Percentiles rank a stretch among this genome's conserved stretches.
These are phyloP conservation scores for Pemphigus obesinymphae DNA, from an alignment of 1,140 invertebrate genomes.

Conservation along the genomic window DNA sequence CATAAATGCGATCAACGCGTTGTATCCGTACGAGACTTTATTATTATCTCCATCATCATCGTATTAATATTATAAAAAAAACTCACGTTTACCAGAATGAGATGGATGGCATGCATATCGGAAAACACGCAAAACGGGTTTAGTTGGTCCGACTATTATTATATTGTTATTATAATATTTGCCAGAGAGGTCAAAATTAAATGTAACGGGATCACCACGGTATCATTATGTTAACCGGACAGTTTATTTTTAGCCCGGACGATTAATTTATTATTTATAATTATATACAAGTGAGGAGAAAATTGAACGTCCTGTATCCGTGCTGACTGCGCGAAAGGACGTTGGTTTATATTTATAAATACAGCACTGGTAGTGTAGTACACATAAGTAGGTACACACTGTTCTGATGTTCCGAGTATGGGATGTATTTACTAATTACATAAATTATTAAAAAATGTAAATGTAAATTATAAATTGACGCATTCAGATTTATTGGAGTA, in stretches of 20 bases:
- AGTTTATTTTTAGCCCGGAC: neutral
- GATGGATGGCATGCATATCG: neutral
- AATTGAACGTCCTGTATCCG: neutral
- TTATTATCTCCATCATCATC: neutral
- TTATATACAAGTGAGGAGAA: neutral
- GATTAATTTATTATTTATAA: neutral
- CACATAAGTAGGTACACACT: too few species aligned
- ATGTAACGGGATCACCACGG: constrained; percentile 11
- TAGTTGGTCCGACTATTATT: neutral
- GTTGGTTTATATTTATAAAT: neutral
- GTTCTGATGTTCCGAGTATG: too few species aligned
- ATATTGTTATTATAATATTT: neutral
- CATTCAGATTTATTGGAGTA: too few species aligned
- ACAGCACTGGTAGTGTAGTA: too few species aligned
- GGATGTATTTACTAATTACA: too few species aligned
- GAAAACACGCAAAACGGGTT: constrained; percentile 25
- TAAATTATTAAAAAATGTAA: too few species aligned
- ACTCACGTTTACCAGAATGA: neutral
- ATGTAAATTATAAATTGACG: too few species aligned
- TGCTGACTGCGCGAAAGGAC: too few species aligned
- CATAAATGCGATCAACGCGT: neutral
- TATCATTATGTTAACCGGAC: neutral
- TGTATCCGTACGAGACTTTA: neutral
- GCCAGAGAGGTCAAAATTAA: constrained; percentile 30
- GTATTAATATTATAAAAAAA: neutral